A percentile compares a stretch with the other conserved stretches of the same genome.
Conservation (phyloP, 2,888 invertebrate genomes). For the Drosophila borealis region DNA sequence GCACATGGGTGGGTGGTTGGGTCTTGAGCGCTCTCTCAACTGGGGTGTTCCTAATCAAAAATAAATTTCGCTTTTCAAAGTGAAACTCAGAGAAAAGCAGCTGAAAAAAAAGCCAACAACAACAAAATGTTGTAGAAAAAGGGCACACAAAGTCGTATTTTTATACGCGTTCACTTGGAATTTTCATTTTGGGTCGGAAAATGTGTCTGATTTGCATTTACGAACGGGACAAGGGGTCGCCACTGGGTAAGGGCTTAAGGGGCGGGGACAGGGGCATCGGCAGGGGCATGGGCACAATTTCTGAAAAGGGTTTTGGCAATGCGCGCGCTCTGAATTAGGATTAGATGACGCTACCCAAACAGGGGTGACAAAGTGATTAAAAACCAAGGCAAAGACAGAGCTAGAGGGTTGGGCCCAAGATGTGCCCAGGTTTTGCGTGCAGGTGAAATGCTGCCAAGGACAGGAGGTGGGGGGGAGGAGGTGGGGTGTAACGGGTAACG, state of each 20-base stretch:
- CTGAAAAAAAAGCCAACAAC: slow-evolving; percentile 7
- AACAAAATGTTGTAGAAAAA: slow-evolving; percentile 13
- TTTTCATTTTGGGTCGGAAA: slow-evolving; percentile 72
- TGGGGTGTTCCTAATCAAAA: slow-evolving; percentile 74
- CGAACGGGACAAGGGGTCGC: slow-evolving; percentile 23
- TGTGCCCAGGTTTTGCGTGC: slow-evolving; percentile 31
- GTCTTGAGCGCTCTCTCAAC: slow-evolving; percentile 8
- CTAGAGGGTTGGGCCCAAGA: slow-evolving; percentile 53
- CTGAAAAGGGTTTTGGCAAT: slow-evolving; percentile 71
- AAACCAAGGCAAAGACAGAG: slow-evolving; percentile 59
- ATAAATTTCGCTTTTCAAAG: slow-evolving; percentile 64
- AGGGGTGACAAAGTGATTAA: slow-evolving; percentile 80
- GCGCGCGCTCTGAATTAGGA: slow-evolving; percentile 59
- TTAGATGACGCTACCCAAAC: slow-evolving; percentile 49
- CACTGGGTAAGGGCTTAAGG: slow-evolving; percentile 1
- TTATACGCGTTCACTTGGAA: slow-evolving; percentile 53
- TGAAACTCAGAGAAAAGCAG: slow-evolving; percentile 16
- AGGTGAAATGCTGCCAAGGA: slow-evolving; percentile 35
- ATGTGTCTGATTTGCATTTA: slow-evolving; percentile 78
- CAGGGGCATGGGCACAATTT: slow-evolving; percentile 25
- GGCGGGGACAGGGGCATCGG: slow-evolving; percentile 16
- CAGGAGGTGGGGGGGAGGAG: not conserved
- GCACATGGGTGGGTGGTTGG: slow-evolving; percentile 25
- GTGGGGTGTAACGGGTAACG: not conserved
- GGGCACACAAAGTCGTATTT: slow-evolving; percentile 52